phyloP scores from a whole-genome alignment of 2,888 invertebrate species.

The Gymnocheta viridis region DNA sequence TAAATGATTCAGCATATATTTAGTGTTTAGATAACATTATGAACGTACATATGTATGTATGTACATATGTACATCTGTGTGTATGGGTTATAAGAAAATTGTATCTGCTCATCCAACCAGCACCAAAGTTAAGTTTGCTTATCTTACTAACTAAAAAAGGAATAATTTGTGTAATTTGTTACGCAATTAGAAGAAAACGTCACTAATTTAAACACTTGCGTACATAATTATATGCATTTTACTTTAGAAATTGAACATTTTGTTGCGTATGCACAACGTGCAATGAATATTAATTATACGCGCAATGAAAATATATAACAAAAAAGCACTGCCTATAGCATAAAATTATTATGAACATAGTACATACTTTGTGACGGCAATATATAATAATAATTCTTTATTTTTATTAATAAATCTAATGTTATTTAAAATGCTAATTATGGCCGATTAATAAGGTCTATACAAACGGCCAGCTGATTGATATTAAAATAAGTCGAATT shows the following conservation, averaged over 20 bases:
- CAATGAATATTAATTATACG: not conserved
- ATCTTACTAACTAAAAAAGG: not conserved
- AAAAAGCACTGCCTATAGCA: not conserved
- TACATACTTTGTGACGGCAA: not conserved
- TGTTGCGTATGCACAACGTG: not conserved
- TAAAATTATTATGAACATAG: not conserved
- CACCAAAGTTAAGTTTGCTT: not conserved
- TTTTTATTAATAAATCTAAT: too few relatives aligned
- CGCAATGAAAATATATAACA: too few relatives aligned
- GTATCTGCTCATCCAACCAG: too few relatives aligned
- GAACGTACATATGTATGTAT: not conserved
- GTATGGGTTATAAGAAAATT: too few relatives aligned
- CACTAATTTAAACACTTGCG: not conserved
- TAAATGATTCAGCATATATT: not conserved
- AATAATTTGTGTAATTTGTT: not conserved
- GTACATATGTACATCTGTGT: not conserved
- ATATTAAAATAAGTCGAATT: too few relatives aligned
- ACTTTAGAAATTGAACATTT: not conserved
- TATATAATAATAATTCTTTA: not conserved
- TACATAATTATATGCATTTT: not conserved
- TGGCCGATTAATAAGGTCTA: too few relatives aligned
- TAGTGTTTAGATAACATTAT: not conserved
- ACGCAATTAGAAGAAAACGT: not conserved
- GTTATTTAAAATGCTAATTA: too few relatives aligned
- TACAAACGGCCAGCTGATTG: too few relatives aligned